A percentile compares a stretch with the other conserved stretches of the same genome.
Evolutionary conservation across 2,113 vertebrate genomes (phyloP).

Genomic region (Nesogale talazaci): DNA sequence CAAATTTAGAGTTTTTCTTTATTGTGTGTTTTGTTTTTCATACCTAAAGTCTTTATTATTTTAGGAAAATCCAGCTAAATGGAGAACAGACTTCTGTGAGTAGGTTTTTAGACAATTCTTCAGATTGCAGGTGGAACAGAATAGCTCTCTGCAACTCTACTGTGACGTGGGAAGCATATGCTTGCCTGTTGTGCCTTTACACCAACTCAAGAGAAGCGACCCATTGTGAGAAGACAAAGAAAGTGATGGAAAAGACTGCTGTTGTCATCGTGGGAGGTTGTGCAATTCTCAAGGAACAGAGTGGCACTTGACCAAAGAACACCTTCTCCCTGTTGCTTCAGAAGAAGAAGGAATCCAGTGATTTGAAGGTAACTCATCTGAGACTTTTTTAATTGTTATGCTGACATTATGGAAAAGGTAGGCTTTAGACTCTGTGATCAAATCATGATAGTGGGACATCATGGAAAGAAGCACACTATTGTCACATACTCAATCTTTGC

Average conservation of each 20-base stretch:
- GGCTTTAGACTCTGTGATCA: conserved; percentile 36
- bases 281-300: background rate
- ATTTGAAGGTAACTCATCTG: conserved; percentile 15
- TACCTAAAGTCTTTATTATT: background rate
- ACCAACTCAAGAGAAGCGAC: conserved; percentile 20
- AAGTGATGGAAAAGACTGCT: background rate
- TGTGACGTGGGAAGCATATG: background rate
- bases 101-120: background rate
- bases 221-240: conserved; percentile 32
- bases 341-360: background rate
- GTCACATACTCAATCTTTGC: background rate
- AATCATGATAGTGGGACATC: background rate
- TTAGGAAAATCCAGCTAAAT: background rate
- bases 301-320: background rate
- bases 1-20: conserved; percentile 20
- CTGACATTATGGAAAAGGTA: background rate
- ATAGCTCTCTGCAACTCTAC: background rate
- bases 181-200: conserved; percentile 35
- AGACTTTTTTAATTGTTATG: background rate
- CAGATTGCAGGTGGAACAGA: background rate
- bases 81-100: conserved; percentile 6
- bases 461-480: background rate
- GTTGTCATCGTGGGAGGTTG: background rate
- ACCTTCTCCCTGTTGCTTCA: background rate
- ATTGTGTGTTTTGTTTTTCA: background rate